These are phyloP conservation scores for Plecotus auritus DNA, from an alignment of 2,113 vertebrate genomes.

Conservation along the genomic window DNA sequence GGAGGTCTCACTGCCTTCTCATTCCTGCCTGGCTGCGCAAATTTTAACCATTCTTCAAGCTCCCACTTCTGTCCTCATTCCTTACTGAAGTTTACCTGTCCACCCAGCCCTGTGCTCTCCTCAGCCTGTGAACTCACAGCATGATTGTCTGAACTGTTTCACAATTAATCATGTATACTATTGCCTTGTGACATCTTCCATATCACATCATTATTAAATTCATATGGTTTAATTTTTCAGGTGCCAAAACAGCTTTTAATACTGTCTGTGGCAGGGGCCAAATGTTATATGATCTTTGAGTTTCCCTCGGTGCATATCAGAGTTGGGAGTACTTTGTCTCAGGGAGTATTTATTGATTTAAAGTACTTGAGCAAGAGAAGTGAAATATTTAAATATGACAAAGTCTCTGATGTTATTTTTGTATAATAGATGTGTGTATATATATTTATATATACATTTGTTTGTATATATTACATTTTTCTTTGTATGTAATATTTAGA, in stretches of 20 bases:
- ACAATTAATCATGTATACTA: neutral
- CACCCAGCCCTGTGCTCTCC: neutral
- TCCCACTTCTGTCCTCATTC: neutral
- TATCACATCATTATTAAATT: slow-evolving; percentile 42
- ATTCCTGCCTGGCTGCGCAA: neutral
- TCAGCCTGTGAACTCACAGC: neutral
- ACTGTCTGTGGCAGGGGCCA: neutral
- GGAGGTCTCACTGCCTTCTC: neutral
- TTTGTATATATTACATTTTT: neutral
- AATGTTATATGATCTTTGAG: neutral
- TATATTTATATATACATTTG: neutral
- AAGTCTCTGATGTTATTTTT: neutral
- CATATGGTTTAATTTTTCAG: slow-evolving; percentile 29
- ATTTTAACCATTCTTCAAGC: neutral
- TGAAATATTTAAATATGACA: neutral
- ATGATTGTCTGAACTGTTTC: slow-evolving; percentile 23
- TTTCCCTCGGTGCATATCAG: neutral
- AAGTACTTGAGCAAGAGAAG: neutral
- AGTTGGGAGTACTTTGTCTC: neutral
- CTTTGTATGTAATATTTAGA: neutral
- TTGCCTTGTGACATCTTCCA: slow-evolving; percentile 9
- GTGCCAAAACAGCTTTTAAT: neutral
- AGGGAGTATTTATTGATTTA: neutral
- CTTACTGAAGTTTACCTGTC: slow-evolving; percentile 18
- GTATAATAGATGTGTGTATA: neutral